Conservation (phyloP, 2,888 invertebrate species). For the Dorcus hopei region DNA sequence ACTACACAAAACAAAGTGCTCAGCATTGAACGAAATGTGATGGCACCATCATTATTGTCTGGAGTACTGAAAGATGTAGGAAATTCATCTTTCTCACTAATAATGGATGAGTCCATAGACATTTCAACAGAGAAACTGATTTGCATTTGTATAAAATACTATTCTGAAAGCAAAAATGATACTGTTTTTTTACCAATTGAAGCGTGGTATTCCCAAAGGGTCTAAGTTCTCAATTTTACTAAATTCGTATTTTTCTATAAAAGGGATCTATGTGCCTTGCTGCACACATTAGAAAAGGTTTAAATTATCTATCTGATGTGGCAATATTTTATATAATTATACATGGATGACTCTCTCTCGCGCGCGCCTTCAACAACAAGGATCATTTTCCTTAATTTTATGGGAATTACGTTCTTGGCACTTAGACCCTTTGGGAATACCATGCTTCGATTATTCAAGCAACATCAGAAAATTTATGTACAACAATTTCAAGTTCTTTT, state of each 20-base stretch:
- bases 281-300: no score
- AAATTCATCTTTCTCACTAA: not conserved
- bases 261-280: no score
- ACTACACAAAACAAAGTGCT: not conserved
- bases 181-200: conserved; percentile 10
- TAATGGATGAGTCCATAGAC: not conserved
- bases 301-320: no score
- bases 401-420: no score
- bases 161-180: conserved; percentile 12
- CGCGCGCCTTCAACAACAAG: no score
- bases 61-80: not conserved
- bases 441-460: conserved; percentile 22
- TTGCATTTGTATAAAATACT: conserved; percentile 21
- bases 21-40: not conserved
- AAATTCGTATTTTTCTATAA: no score
- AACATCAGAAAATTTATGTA: conserved; percentile 19
- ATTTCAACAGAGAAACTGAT: not conserved
- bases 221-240: no score
- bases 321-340: no score
- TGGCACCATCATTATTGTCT: not conserved
- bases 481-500: conserved; percentile 5
- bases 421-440: no score
- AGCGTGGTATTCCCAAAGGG: no score
- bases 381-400: no score
- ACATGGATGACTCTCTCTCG: no score